phyloP scores from a whole-genome alignment of 1,140 invertebrate species.

The Eubasilissa regina region DNA sequence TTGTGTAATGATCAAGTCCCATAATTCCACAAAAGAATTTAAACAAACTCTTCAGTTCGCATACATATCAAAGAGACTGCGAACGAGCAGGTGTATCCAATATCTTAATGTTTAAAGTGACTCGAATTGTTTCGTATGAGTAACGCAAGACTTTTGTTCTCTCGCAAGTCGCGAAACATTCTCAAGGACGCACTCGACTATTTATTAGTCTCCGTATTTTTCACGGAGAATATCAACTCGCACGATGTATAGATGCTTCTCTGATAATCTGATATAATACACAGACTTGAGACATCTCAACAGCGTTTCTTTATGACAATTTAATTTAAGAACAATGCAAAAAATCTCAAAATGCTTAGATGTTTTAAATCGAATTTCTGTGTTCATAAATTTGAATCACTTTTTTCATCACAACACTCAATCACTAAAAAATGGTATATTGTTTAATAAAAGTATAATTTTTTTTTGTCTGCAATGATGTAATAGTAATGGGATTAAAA shows the following conservation, averaged over 20 bases:
- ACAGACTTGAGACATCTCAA: not conserved
- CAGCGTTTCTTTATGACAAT: not conserved
- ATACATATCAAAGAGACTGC: not conserved
- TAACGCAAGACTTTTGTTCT: not conserved
- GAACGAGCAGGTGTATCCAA: constrained; percentile 8
- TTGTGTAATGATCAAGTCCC: no score
- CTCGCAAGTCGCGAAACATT: constrained; percentile 5
- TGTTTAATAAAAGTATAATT: no score
- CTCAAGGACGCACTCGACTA: constrained; percentile 10
- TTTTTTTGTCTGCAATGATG: no score
- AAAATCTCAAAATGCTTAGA: no score
- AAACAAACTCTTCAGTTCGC: not conserved
- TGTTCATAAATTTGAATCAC: no score
- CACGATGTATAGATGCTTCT: not conserved
- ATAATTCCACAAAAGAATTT: no score
- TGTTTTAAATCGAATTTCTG: no score
- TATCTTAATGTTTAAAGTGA: constrained; percentile 13
- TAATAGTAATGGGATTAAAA: no score
- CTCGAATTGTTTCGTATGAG: constrained; percentile 25
- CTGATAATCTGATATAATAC: constrained; percentile 14
- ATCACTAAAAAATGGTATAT: no score
- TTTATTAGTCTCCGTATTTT: constrained; percentile 29
- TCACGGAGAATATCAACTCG: constrained; percentile 31
- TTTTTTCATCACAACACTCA: no score
- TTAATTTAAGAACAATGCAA: no score